Evolutionary conservation across 2,888 invertebrate genomes (phyloP), one percentile per base, ranked within the genome.

Genomic region (Scrobipalpa costella): DNA sequence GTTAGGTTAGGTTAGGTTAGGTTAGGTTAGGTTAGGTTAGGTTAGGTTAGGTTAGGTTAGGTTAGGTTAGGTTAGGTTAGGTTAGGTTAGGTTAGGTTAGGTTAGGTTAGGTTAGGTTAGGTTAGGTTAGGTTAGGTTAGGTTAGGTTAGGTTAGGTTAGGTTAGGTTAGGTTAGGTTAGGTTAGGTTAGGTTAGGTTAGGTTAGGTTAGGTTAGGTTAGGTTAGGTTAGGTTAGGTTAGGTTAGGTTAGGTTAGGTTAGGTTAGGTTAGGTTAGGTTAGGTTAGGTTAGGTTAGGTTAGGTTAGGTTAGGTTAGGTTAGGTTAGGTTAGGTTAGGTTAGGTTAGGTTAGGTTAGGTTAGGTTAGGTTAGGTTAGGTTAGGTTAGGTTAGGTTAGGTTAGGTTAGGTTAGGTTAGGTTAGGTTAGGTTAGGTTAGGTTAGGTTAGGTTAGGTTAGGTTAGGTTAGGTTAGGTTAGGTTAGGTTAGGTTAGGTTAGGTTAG

Each of bases 341-440:
- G 66, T 66, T 66, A 66, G 66, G 66, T 66, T 66, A 66, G 66
- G 66, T 66, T 66, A 66, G 66, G 66, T 66, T 66, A 63, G 66
- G 66, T 66, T 66, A 66, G 66, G 65, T 63, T 63, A 63, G 65
- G 65, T 65, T 65, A 63, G 65, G 62, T 60, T 63, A 63, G 63
- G 60, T 60, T 60, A 63, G 64, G 59, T 64, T 64, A 60, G 60
- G 63, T 61, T 65, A 60, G 59, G 65, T 62, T 65, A 61, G 61
- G 65, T 63, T 65, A 63, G 63, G 62, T 62, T 64, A 61, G 62
- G 64, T 62, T 59, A 62, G 64, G 64, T 62, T 62, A 65, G 63
- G 62, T 63, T 60, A 62, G 65, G 62, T 65, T 62, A 62, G 65
- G 62, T 65, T 62, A 62, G 65, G 63, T 65, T 63, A 63, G 65